Evolutionary conservation across 2,113 vertebrate species (phyloP).

Genomic region (Platysteira castanea): DNA sequence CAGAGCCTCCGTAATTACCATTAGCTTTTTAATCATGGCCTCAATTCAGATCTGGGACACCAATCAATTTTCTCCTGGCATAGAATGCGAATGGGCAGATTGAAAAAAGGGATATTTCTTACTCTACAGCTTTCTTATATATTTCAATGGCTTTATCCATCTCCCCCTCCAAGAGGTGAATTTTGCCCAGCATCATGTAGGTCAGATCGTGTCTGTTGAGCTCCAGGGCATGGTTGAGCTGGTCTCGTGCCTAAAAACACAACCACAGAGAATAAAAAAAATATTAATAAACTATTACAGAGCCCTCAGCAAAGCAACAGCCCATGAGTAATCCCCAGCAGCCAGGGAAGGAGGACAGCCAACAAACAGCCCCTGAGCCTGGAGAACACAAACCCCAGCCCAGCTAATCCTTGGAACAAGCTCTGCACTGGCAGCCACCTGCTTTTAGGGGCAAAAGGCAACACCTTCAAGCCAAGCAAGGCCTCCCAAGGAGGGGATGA

Average conservation of each 20-base stretch:
- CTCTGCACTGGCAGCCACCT: neutral
- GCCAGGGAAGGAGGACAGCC: neutral
- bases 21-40: constrained; percentile 1
- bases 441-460: neutral
- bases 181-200: constrained; percentile 89
- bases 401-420: neutral
- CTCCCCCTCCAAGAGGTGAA: constrained; percentile 84
- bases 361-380: neutral
- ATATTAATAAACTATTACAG: neutral
- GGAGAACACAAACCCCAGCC: neutral
- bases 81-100: neutral
- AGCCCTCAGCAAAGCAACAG: neutral
- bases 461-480: neutral
- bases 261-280: constrained; percentile 55
- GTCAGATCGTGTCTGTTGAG: constrained; percentile 88
- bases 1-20: neutral
- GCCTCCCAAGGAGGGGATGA: neutral
- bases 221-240: constrained; percentile 87
- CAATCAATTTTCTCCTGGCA: neutral
- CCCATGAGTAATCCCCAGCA: neutral
- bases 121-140: constrained; percentile 92
- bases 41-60: neutral
- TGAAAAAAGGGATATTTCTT: constrained; percentile 61
- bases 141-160: constrained; percentile 86
- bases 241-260: constrained; percentile 83